Percentiles rank a stretch among this genome's conserved stretches.
Conservation (phyloP, 2,888 invertebrate genomes). For the Xestoiulus laeticollis region DNA sequence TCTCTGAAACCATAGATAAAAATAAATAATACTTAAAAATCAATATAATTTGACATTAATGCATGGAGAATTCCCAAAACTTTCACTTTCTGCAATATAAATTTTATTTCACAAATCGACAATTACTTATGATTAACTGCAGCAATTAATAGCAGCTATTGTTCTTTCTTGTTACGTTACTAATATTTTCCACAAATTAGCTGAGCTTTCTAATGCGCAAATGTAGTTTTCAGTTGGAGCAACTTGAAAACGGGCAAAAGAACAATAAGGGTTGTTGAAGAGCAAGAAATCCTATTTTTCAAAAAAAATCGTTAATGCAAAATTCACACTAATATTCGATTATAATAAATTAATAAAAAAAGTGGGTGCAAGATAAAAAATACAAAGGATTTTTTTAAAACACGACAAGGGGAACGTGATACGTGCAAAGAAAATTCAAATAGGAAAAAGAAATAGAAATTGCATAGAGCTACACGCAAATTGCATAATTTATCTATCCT, state of each 20-base stretch:
- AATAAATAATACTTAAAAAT: no score
- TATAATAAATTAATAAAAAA: conserved; percentile 32
- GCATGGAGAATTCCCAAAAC: background rate
- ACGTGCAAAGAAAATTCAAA: background rate
- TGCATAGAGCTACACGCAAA: conserved; percentile 17
- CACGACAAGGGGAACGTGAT: background rate
- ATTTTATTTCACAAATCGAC: conserved; percentile 24
- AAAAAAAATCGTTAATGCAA: background rate
- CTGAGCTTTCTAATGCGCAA: conserved; percentile 32
- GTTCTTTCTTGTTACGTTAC: background rate
- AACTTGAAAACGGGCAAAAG: background rate
- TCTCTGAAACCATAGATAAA: no score
- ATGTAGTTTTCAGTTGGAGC: background rate
- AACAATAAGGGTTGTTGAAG: background rate
- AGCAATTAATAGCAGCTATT: conserved; percentile 19
- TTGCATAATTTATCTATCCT: conserved; percentile 5
- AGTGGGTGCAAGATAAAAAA: conserved; percentile 2
- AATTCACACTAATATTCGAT: conserved; percentile 15
- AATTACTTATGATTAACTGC: background rate
- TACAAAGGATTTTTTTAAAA: background rate
- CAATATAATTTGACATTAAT: no score
- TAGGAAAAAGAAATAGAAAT: background rate
- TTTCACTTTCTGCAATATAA: conserved; percentile 8
- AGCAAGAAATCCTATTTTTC: no score
- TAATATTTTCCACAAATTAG: background rate